Evolutionary conservation across 2,797 vertebrate species (phyloP).

Genomic region (Cyclopterus lumpus): DNA sequence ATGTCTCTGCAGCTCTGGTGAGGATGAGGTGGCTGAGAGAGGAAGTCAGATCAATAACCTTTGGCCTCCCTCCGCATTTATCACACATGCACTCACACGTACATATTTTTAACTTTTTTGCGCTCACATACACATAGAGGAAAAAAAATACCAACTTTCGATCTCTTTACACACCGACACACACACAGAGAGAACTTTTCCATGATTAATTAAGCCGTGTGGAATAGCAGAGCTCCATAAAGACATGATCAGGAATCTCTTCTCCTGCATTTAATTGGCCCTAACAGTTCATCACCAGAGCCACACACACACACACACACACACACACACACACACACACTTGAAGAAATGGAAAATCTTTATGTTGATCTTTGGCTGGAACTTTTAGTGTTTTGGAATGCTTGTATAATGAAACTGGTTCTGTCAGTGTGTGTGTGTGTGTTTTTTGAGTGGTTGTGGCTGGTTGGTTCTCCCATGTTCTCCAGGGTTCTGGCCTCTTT

Average conservation of each 20-base stretch:
- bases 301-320: conserved; percentile 15
- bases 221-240: conserved; percentile 75
- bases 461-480: conserved; percentile 2
- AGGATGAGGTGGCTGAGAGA: conserved; percentile 46
- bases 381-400: conserved; percentile 22
- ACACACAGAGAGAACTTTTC: conserved; percentile 37
- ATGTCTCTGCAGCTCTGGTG: conserved; percentile 50
- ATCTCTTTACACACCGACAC: conserved; percentile 5
- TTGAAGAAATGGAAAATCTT: conserved; percentile 48
- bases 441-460: not conserved
- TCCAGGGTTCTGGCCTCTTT: conserved; percentile 20
- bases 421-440: not conserved
- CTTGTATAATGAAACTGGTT: conserved; percentile 5
- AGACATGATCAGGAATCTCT: conserved; percentile 71
- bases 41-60: conserved; percentile 70
- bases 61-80: conserved; percentile 63
- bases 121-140: conserved; percentile 19
- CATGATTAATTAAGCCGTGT: conserved; percentile 81
- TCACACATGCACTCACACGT: conserved; percentile 41
- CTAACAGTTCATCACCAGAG: conserved; percentile 69
- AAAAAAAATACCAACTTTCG: conserved; percentile 45
- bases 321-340: conserved; percentile 22
- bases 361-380: conserved; percentile 42
- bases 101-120: conserved; percentile 39
- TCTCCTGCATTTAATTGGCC: conserved; percentile 79